Base-by-base conservation (phyloP, 2,888 invertebrate genomes). In the Mesorhabditis sp. region DNA sequence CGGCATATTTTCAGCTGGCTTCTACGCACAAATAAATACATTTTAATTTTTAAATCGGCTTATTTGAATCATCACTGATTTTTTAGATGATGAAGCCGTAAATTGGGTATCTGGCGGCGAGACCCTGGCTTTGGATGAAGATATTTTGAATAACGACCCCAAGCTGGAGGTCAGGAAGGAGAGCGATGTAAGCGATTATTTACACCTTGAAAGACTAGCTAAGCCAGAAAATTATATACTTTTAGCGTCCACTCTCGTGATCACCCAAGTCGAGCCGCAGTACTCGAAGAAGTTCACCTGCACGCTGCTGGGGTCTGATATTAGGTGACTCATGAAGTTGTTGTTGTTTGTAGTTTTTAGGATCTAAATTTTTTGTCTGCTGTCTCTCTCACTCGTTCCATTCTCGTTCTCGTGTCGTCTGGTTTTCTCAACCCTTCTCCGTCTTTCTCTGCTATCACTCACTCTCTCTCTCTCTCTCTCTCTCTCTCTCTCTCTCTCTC, bases 261-360 rank as follows among this genome's bases (percentile, higher is more conserved):
- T 50, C 58, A 10, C 10, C 7, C 7, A 50, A 10, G 58, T 50
- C 58, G 58, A 50, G 58, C 58, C 58, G 58, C 58, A 50, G n/a
- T n/a, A 50, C 58, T 50, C 58, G n/a, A 10, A n/a, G 7, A 10
- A 50, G n/a, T 50, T 50, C 58, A 50, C 58, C 10, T 50, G 58
- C 58, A 50, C 7, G 58, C n/a, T 50, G 58, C 58, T n/a, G 10
- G 58, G 10, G 10, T 13, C 7, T n/a, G 58, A 50, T n/a, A n/a
- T n/a, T n/a, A 13, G 10, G 58, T 50, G 10, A 50, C 58, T n/a
- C 58, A 50, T 50, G 58, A 50, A 50, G 58, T 50, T 50, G 58
- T 50, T n/a, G 58, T 50, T 50, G 58, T 50, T 50, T 50, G 58
- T 50, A n/a, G 58, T 50, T 50, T 50, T 50, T 13, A 50, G n/a